Evolutionary conservation across 2,888 invertebrate species (phyloP), one percentile per base, ranked within the genome.

Genomic region (Trissolcus japonicus): DNA sequence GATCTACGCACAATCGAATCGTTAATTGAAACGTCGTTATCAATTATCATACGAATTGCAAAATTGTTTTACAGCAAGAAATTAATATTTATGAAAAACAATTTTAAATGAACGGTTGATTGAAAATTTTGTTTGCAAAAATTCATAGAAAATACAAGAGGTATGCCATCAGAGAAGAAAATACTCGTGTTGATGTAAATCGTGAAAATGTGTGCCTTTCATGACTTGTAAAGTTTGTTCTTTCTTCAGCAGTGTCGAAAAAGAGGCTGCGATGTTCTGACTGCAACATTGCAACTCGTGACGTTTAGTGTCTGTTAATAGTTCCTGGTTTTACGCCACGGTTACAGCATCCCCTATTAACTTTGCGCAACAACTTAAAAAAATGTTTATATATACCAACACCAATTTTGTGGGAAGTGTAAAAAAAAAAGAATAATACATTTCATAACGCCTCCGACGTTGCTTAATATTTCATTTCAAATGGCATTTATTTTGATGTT

Each of bases 261-360:
- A 72, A 71, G 69, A 59, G 54, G 63, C 62, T 73, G 68, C 66
- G 60, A 69, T 68, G 65, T 63, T 53, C 60, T 43, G 19, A 60
- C 63, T 14, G 46, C 51, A 57, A 35, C 68, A 68, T 68, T 59
- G 61, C 63, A 11, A 17, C 48, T 77, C 73, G 68, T 69, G 73
- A 65, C 74, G 78, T 78, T 78, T 66, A 78, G 35, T 69, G 74
- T 69, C 67, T 56, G 68, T 71, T 74, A 73, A 74, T 78, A 78
- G 78, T 78, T 78, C 74, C 78, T 78, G 74, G 78, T 78, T 73
- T 56, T 62, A 21, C 67, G 57, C 73, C 43, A 63, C 46, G 57
- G 69, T 77, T 78, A 74, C 78, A 57, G 74, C 78, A 78, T 73
- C 71, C 78, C 73, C 71, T 74, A 78, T 78, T 74, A 78, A 69